These are phyloP conservation scores for Octomys mimax DNA, from an alignment of 2,797 vertebrate genomes.

Conservation along the genomic window DNA sequence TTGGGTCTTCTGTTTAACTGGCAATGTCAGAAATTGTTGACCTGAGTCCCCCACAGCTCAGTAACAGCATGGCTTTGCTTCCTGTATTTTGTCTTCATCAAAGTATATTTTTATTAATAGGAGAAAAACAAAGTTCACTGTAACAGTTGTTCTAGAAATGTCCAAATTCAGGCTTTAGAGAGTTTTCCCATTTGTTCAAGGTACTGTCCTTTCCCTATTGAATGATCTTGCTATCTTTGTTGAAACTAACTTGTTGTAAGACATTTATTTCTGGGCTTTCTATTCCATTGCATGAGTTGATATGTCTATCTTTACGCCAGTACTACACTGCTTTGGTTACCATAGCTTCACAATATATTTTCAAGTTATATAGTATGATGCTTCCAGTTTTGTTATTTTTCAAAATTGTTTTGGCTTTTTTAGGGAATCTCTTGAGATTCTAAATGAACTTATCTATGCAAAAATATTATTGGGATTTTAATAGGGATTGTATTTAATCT, in stretches of 20 bases:
- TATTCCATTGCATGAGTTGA: neutral
- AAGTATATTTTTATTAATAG: neutral
- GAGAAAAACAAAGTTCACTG: neutral
- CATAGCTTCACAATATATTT: neutral
- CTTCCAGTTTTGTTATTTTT: neutral
- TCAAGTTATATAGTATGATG: neutral
- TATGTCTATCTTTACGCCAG: neutral
- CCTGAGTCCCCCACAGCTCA: no score
- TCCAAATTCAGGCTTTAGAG: neutral
- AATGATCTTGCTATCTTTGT: neutral
- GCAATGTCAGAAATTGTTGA: no score
- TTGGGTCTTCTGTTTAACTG: no score
- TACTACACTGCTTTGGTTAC: neutral
- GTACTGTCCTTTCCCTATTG: neutral
- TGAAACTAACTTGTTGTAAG: neutral
- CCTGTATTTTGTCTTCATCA: no score
- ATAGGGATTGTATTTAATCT: neutral
- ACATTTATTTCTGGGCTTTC: neutral
- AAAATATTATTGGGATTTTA: neutral
- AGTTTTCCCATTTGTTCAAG: neutral
- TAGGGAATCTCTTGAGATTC: neutral
- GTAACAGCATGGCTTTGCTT: no score
- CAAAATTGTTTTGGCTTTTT: neutral
- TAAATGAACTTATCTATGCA: neutral
- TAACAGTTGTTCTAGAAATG: neutral